phyloP scores from a whole-genome alignment of 2,888 invertebrate genomes.

The Drosophila nr. perissopoda region DNA sequence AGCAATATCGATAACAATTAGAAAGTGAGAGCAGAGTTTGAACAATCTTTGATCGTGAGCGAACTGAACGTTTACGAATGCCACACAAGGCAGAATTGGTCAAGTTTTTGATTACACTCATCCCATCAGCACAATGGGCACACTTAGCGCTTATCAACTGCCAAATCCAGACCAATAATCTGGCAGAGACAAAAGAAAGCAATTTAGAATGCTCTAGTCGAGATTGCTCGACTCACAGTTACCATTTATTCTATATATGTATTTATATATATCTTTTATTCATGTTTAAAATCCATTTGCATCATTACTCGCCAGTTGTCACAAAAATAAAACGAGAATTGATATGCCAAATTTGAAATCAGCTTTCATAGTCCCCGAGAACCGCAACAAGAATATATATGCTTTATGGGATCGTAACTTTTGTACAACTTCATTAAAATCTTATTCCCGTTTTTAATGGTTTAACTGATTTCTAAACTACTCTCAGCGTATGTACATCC shows the following conservation, averaged over 20 bases:
- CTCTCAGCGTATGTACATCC: neutral
- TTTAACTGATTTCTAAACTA: neutral
- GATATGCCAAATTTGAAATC: neutral
- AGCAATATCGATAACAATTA: neutral
- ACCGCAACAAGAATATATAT: neutral
- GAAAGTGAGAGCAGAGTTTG: neutral
- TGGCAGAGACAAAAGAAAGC: neutral
- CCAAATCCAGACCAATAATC: neutral
- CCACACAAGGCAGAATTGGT: neutral
- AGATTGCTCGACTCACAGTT: neutral
- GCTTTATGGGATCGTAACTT: neutral
- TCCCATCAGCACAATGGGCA: neutral
- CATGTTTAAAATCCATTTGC: neutral
- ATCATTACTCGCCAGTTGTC: too few relatives aligned
- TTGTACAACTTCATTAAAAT: neutral
- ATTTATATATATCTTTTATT: neutral
- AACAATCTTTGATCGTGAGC: neutral
- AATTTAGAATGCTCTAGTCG: neutral
- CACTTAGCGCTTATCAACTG: neutral
- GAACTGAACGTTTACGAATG: conserved; percentile 9
- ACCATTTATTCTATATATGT: neutral
- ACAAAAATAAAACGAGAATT: neutral
- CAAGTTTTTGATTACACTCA: neutral
- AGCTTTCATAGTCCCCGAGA: neutral
- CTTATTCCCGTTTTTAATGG: neutral